These are phyloP conservation scores for Ageneiosus marmoratus DNA, from an alignment of 2,113 vertebrate species.

Conservation along the genomic window DNA sequence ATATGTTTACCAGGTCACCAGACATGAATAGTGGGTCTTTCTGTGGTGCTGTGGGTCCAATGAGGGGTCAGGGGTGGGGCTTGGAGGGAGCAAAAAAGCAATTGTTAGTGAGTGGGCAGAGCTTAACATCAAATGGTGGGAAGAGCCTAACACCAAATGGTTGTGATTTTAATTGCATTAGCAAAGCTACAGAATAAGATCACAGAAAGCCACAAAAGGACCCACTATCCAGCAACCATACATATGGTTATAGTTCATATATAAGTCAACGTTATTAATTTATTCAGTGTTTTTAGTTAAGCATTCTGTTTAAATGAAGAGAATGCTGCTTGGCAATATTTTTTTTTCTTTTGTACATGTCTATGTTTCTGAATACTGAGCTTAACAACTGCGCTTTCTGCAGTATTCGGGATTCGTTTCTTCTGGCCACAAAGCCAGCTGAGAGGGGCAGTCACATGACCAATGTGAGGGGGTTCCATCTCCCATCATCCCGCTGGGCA, in stretches of 20 bases:
- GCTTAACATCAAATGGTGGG: constrained; percentile 51
- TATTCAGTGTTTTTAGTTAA: constrained; percentile 44
- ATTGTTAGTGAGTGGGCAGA: constrained; percentile 45
- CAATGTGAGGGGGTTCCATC: constrained; percentile 85
- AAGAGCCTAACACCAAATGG: constrained; percentile 46
- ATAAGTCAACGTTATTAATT: constrained; percentile 30
- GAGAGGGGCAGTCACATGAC: constrained; percentile 85
- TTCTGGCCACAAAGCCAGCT: constrained; percentile 92
- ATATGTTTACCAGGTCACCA: constrained; percentile 65
- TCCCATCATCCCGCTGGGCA: constrained; percentile 94
- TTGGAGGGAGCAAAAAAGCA: constrained; percentile 59
- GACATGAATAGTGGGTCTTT: constrained; percentile 97
- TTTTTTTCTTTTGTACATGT: constrained; percentile 70
- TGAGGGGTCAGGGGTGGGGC: constrained; percentile 44
- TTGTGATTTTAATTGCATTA: constrained; percentile 51
- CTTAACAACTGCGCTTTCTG: constrained; percentile 81
- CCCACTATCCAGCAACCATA: constrained; percentile 90
- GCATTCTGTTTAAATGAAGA: constrained; percentile 48
- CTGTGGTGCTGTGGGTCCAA: constrained; percentile 81
- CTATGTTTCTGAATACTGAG: constrained; percentile 82
- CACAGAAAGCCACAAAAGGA: constrained; percentile 99
- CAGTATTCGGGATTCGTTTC: constrained; percentile 77
- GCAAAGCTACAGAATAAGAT: constrained; percentile 59
- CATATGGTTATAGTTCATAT: constrained; percentile 37
- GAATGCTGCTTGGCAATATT: constrained; percentile 65